A percentile compares a stretch with the other conserved stretches of the same genome.
Evolutionary conservation across 2,888 invertebrate species (phyloP).

Genomic region (Eupithecia abbreviata): DNA sequence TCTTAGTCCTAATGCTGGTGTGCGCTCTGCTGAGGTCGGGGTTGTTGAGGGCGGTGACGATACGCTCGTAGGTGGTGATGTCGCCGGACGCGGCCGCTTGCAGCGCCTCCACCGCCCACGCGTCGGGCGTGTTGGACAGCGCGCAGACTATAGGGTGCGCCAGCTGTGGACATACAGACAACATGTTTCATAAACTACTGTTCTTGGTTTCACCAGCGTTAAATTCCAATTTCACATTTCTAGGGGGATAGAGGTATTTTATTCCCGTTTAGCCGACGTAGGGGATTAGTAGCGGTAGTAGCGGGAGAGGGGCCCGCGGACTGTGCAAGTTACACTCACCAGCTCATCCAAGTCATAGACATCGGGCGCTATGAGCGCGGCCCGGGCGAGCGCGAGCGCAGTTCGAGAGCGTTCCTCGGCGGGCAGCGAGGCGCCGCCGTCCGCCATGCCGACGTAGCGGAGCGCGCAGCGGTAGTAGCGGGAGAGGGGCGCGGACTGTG

Average conservation of each 20-base stretch:
- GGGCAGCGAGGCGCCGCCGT: constrained; percentile 63
- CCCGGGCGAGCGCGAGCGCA: constrained; percentile 96
- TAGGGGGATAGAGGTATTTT: too few species aligned
- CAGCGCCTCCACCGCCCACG: constrained; percentile 94
- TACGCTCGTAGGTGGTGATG: constrained; percentile 84
- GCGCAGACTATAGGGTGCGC: constrained; percentile 97
- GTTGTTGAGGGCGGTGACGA: constrained; percentile 88
- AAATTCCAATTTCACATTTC: too few species aligned
- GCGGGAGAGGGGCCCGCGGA: too few species aligned
- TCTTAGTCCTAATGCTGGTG: constrained; percentile 93
- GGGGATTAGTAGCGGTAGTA: too few species aligned
- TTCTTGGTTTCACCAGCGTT: too few species aligned
- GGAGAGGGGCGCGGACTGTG: constrained; percentile 92
- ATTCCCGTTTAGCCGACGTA: too few species aligned
- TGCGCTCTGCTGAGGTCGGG: constrained; percentile 94
- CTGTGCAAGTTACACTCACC: constrained; percentile 67
- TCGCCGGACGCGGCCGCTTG: constrained; percentile 94
- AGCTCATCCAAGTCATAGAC: constrained; percentile 99
- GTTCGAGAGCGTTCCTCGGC: constrained; percentile 58
- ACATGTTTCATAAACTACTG: too few species aligned
- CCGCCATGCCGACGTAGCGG: constrained; percentile 86
- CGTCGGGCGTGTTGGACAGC: constrained; percentile 90
- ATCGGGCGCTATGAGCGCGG: constrained; percentile 96
- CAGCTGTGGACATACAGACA: constrained; percentile 79
- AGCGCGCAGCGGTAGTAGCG: constrained; percentile 98